Evolutionary conservation across 2,888 invertebrate genomes (phyloP).

Genomic region (Spilosoma lubricipeda): DNA sequence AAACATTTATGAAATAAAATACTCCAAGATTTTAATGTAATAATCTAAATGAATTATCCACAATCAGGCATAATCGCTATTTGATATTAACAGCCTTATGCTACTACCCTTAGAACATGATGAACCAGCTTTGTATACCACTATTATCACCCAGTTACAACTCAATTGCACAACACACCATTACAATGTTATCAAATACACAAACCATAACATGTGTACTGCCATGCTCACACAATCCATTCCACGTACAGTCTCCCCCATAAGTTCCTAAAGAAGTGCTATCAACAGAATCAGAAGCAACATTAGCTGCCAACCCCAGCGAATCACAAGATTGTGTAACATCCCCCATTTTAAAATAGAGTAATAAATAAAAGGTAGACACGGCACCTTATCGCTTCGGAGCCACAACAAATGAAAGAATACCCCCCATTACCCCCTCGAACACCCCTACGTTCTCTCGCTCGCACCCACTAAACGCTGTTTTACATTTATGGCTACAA

Average conservation of each 20-base stretch:
- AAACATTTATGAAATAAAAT: background rate
- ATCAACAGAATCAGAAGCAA: slow-evolving; percentile 51
- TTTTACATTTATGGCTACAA: slow-evolving; percentile 86
- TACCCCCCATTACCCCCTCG: slow-evolving; percentile 59
- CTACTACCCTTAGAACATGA: background rate
- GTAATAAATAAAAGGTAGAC: slow-evolving; percentile 84
- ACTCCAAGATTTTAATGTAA: background rate
- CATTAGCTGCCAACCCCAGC: slow-evolving; percentile 57
- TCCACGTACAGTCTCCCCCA: slow-evolving; percentile 43
- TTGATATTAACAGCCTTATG: background rate
- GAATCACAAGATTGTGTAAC: slow-evolving; percentile 77
- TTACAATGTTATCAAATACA: slow-evolving; percentile 19
- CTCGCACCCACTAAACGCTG: slow-evolving; percentile 74
- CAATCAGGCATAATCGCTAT: background rate
- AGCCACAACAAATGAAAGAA: slow-evolving; percentile 81
- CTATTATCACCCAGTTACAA: slow-evolving; percentile 3
- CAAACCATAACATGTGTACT: slow-evolving; percentile 21
- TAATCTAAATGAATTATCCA: background rate
- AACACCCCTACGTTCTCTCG: slow-evolving; percentile 50
- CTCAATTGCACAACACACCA: background rate
- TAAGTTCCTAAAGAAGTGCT: slow-evolving; percentile 51
- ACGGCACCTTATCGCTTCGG: slow-evolving; percentile 75
- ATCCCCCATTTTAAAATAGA: slow-evolving; percentile 82
- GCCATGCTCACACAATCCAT: slow-evolving; percentile 19
- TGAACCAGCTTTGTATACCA: background rate